Base-by-base conservation (phyloP, 2,888 invertebrate species). In the Cataglyphis albicans region DNA sequence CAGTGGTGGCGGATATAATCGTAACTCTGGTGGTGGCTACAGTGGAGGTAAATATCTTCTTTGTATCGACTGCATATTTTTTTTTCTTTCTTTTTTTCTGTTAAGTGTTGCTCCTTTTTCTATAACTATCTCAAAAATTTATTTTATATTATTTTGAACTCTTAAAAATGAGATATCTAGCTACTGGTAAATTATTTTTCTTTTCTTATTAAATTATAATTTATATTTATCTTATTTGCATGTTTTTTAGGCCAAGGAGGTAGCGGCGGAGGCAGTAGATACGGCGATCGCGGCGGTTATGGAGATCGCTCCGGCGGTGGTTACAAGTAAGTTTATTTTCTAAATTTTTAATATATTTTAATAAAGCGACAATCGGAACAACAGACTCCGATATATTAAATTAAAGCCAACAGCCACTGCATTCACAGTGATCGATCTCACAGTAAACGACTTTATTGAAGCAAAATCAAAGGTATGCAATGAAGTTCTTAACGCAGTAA, bases 261-360 rank as follows among this genome's bases (percentile, higher is more conserved):
- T 75, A 91, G 93, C 72, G 94, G 93, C 21, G 91, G 93, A 78
- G 91, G 92, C 76, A 92, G 93, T 87, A 92, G 94, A 91, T 94
- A 93, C 73, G 89, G 94, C 44, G 95, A 96, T 95, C 94, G 96
- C 93, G 95, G 96, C 94, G 95, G 96, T 95, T 94, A 93, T 84
- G 91, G 91, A 81, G 94, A 94, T 89, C 93, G 94, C 87, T 94
- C 94, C 86, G 92, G 94, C 72, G 94, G 95, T 86, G 92, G 93
- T 67, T 95, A 94, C 92, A 94, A 94, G 94, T 95, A 94, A 95
- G 95, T 94, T 92, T 70, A 89, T 88, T 85, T 85, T 72, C 55
- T 67, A 48, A 72, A 29, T 64, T 84, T 70, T 76, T 80, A 78
- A 81, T 38, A 83, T 57, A 63, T 35, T 52, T 52, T 55, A 84